Conservation (phyloP, 2,113 vertebrate species). For the Ciconia stormi region DNA sequence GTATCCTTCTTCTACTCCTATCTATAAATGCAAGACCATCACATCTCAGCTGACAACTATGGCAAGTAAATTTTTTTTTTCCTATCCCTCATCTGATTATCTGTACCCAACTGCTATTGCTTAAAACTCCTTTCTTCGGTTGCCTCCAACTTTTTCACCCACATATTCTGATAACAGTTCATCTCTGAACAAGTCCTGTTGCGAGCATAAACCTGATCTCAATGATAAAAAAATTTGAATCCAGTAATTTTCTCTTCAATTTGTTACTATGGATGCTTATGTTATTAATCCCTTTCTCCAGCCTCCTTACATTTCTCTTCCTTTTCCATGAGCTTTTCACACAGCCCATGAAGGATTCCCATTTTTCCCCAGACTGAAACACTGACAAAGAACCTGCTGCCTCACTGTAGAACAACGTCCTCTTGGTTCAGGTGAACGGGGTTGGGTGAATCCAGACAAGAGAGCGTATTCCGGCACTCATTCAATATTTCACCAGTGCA, state of each 20-base stretch:
- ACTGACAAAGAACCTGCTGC: background rate
- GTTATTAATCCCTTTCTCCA: background rate
- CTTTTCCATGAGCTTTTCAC: background rate
- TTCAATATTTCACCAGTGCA: background rate
- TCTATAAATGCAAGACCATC: background rate
- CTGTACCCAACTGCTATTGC: background rate
- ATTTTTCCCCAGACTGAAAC: background rate
- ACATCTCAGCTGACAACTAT: background rate
- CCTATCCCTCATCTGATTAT: background rate
- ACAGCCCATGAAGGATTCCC: background rate
- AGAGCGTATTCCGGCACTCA: background rate
- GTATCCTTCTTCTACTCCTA: background rate
- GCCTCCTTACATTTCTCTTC: background rate
- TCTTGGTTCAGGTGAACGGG: background rate
- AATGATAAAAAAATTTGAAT: background rate
- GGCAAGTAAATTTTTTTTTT: background rate
- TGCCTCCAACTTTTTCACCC: background rate
- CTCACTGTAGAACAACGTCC: fast-evolving
- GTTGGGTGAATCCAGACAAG: background rate
- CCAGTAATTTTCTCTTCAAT: background rate
- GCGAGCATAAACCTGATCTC: background rate
- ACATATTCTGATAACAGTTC: background rate
- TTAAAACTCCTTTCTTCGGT: background rate
- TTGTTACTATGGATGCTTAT: background rate
- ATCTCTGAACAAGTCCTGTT: background rate